Evolutionary conservation across 2,797 vertebrate species (phyloP).

Genomic region (Urophycis tenuis): DNA sequence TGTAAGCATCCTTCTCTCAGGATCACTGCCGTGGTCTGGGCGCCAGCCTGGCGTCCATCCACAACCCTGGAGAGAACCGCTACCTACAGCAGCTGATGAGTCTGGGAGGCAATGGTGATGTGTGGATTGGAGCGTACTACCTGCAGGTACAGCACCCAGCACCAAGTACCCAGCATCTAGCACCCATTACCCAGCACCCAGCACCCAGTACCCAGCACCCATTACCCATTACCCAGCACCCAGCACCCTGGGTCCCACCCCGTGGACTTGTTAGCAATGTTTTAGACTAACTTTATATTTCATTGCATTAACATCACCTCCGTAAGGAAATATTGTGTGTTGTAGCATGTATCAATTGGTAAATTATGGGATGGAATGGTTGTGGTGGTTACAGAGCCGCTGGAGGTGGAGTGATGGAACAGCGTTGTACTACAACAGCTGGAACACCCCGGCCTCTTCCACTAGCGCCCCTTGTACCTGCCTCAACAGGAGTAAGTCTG

Average conservation of each 20-base stretch:
- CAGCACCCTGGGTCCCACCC: too few relatives aligned
- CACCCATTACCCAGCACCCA: too few relatives aligned
- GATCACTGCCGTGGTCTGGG: neutral
- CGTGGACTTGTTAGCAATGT: neutral
- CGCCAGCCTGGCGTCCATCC: neutral
- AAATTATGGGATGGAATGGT: neutral
- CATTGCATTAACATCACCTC: neutral
- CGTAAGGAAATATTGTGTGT: neutral
- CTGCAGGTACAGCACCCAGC: neutral
- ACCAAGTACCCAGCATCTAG: too few relatives aligned
- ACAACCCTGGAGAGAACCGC: neutral
- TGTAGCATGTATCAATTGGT: neutral
- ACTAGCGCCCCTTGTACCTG: neutral
- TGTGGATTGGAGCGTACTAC: neutral
- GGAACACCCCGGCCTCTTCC: neutral
- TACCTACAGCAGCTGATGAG: neutral
- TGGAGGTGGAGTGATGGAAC: neutral
- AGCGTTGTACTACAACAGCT: neutral
- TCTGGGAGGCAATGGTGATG: neutral
- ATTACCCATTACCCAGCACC: too few relatives aligned
- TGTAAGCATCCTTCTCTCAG: neutral
- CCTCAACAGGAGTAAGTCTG: neutral
- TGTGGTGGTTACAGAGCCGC: neutral
- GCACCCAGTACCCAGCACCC: too few relatives aligned
- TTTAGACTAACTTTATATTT: neutral